A percentile compares a stretch with the other conserved stretches of the same genome.
phyloP scores from a whole-genome alignment of 1,140 invertebrate genomes.

The Gryon sp. region DNA sequence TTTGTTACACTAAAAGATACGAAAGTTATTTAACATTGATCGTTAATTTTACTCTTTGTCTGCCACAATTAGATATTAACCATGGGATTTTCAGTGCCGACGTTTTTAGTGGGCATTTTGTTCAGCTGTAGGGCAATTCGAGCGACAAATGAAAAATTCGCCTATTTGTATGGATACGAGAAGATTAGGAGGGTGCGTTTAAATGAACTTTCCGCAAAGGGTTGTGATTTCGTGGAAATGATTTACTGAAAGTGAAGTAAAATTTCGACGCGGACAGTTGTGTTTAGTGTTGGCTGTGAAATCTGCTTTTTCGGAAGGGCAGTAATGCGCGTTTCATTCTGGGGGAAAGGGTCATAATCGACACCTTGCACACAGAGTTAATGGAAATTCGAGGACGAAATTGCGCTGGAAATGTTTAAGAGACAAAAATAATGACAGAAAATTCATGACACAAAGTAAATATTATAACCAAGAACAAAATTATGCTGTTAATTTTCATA shows the following conservation, averaged over 20 bases:
- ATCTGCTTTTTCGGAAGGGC: slow-evolving; percentile 27
- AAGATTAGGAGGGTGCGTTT: slow-evolving; percentile 49
- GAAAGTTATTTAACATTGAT: slow-evolving; percentile 35
- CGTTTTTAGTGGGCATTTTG: too few relatives aligned
- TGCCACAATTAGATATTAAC: too few relatives aligned
- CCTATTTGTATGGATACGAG: slow-evolving; percentile 59
- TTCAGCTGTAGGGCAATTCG: too few relatives aligned
- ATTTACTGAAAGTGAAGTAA: slow-evolving; percentile 46
- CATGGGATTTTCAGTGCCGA: too few relatives aligned
- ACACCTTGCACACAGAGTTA: slow-evolving; percentile 23
- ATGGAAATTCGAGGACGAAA: background rate
- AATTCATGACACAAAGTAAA: too few relatives aligned
- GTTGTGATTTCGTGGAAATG: slow-evolving; percentile 30
- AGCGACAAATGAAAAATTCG: slow-evolving; percentile 44
- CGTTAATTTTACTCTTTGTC: slow-evolving; percentile 44
- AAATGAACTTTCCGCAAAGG: slow-evolving; percentile 46
- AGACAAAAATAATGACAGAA: too few relatives aligned
- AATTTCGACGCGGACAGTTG: slow-evolving; percentile 26
- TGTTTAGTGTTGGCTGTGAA: slow-evolving; percentile 23
- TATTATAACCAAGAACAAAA: too few relatives aligned
- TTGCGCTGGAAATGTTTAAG: too few relatives aligned
- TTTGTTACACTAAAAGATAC: slow-evolving; percentile 1
- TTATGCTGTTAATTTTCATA: too few relatives aligned
- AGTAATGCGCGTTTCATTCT: slow-evolving; percentile 44
- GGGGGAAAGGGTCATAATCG: slow-evolving; percentile 40